Evolutionary conservation across 1,140 invertebrate genomes (phyloP).

Genomic region (Platyscapa corneri): DNA sequence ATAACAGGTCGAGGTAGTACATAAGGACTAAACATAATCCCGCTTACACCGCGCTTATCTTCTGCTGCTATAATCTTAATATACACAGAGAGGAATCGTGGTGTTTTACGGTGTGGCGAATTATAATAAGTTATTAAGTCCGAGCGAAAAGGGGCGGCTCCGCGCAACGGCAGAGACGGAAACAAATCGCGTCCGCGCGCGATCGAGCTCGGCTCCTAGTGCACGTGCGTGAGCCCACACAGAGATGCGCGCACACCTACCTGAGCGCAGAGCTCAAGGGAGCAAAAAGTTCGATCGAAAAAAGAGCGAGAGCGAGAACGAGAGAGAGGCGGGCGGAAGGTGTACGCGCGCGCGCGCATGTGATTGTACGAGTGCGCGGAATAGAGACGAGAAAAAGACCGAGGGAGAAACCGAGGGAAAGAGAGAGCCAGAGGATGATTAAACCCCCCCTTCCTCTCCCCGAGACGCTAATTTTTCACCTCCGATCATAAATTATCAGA

Average conservation of each 20-base stretch:
- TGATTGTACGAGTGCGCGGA: background rate
- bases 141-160: slow-evolving; percentile 53
- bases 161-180: slow-evolving; percentile 39
- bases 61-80: background rate
- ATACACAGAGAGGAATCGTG: too few relatives aligned
- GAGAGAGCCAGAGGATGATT: slow-evolving; percentile 67
- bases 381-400: slow-evolving; percentile 14
- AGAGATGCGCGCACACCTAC: background rate
- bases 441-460: too few relatives aligned
- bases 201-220: background rate
- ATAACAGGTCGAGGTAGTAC: background rate
- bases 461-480: slow-evolving; percentile 73
- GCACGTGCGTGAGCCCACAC: background rate
- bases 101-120: slow-evolving; percentile 42
- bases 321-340: slow-evolving; percentile 14
- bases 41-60: background rate
- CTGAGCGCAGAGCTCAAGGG: background rate
- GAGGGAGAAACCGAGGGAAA: slow-evolving; percentile 45
- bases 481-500: slow-evolving; percentile 72
- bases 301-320: slow-evolving; percentile 25
- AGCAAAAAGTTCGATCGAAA: too few relatives aligned
- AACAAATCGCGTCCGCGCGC: background rate
- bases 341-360: background rate
- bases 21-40: background rate
- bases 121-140: slow-evolving; percentile 68